Conservation (phyloP, 2,888 invertebrate genomes). For the Lapara coniferarum region DNA sequence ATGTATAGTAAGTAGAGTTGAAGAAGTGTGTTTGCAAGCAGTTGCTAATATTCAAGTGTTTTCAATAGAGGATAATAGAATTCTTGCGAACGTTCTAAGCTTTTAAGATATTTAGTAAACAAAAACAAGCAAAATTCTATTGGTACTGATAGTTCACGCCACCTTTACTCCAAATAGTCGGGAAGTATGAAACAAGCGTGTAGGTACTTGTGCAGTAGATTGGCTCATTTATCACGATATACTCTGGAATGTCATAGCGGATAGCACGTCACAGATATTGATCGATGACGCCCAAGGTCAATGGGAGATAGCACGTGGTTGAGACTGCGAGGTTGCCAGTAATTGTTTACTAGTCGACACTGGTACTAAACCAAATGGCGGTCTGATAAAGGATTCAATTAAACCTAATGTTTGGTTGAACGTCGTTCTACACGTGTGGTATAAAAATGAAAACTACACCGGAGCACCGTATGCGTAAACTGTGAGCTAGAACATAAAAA, state of each 20-base stretch:
- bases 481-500: constrained; percentile 44
- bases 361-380: constrained; percentile 51
- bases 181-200: constrained; percentile 49
- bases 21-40: neutral
- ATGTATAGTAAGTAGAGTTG: neutral
- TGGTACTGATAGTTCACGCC: neutral
- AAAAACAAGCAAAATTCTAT: neutral
- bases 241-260: constrained; percentile 46
- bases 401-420: constrained; percentile 40
- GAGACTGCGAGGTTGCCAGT: constrained; percentile 49
- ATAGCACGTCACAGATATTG: constrained; percentile 60
- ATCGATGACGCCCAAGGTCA: constrained; percentile 72
- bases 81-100: neutral
- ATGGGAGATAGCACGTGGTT: constrained; percentile 55
- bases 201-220: constrained; percentile 34
- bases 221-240: constrained; percentile 57
- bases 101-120: neutral
- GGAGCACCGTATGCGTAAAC: constrained; percentile 38
- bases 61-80: neutral
- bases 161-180: constrained; percentile 7
- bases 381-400: constrained; percentile 46
- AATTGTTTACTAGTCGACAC: constrained; percentile 45
- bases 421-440: constrained; percentile 42
- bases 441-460: constrained; percentile 30
- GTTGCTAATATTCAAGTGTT: neutral